Conservation (phyloP, 53 echinoderm and acorn worm genomes). For the Patiria pectinifera region DNA sequence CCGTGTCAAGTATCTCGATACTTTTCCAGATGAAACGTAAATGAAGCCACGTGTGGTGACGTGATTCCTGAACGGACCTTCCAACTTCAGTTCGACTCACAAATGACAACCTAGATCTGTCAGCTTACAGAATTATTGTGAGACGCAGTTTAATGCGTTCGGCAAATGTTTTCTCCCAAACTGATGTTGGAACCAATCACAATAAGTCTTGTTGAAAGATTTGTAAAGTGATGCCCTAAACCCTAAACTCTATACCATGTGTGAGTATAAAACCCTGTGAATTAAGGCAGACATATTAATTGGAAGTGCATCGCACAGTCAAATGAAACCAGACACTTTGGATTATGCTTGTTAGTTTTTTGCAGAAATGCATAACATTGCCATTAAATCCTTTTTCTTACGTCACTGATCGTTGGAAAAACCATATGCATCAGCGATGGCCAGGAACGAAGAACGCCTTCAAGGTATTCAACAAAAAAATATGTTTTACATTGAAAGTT, state of each 20-base stretch:
- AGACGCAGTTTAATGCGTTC: not conserved
- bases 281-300: not conserved
- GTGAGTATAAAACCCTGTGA: not conserved
- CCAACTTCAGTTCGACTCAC: not conserved
- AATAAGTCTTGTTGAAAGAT: not conserved
- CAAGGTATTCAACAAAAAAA: no score
- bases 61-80: not conserved
- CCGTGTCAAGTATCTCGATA: not conserved
- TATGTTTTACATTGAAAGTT: no score
- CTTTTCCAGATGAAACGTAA: not conserved
- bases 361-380: no score
- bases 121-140: not conserved
- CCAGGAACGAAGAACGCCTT: no score
- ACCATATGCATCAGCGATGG: no score
- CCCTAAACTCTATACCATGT: not conserved
- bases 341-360: no score
- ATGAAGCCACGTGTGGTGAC: not conserved
- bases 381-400: no score
- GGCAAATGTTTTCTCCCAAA: conserved; percentile 1
- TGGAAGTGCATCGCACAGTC: not conserved
- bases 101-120: not conserved
- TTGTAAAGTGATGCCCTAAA: not conserved
- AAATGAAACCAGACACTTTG: no score
- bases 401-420: no score
- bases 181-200: not conserved